Conservation (phyloP, 2,797 vertebrate species). For the Eleutherodactylus coqui region DNA sequence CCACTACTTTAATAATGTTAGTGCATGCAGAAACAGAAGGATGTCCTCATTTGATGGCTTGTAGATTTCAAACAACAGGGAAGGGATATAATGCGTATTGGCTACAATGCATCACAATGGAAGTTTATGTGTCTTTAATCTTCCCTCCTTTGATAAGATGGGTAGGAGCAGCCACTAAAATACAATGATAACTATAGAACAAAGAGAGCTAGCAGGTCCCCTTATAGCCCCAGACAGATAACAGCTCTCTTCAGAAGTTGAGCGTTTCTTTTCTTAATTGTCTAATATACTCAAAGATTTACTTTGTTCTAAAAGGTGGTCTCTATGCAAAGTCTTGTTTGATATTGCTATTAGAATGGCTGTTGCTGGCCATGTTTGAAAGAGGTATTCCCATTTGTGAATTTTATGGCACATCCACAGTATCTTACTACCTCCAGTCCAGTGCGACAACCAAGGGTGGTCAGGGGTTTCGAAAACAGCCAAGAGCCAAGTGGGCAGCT, state of each 20-base stretch:
- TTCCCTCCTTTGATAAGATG: not conserved
- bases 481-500: no score
- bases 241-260: not conserved
- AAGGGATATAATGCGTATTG: not conserved
- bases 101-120: not conserved
- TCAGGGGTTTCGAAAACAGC: no score
- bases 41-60: conserved; percentile 36
- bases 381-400: no score
- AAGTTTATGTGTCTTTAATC: not conserved
- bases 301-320: not conserved
- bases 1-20: conserved; percentile 44
- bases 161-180: not conserved
- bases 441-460: no score
- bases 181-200: conserved; percentile 1
- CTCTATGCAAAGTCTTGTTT: not conserved
- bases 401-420: no score
- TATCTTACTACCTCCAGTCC: no score
- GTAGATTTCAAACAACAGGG: conserved; percentile 28
- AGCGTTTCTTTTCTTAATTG: not conserved
- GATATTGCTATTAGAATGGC: no score
- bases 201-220: not conserved
- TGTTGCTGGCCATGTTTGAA: no score
- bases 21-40: not conserved
- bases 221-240: not conserved
- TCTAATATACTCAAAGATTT: not conserved